Base-by-base conservation (phyloP, 2,888 invertebrate genomes). In the Chaitophorus viminalis region DNA sequence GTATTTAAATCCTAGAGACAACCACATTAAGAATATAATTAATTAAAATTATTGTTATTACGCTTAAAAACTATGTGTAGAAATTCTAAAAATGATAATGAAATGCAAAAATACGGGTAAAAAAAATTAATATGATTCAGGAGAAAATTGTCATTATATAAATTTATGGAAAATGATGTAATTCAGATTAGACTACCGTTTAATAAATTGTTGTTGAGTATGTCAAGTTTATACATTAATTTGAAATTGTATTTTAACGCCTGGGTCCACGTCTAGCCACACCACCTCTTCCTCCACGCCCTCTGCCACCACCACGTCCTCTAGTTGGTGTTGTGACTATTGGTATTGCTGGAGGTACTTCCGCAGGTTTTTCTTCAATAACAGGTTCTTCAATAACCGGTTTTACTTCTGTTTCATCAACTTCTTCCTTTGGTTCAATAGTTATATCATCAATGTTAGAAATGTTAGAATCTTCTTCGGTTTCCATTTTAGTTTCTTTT, bases 391-490 rank as follows among this genome's bases (percentile, higher is more conserved):
- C 68, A 46, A 11, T 11, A 17, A 29, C 70, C 39, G 3, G 31
- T n/a, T 3, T 0, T 14, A 3, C n/a, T 76, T 86, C 86, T n/a
- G 68, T 33, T 29, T 25, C n/a, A 39, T 91, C 91, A 89, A 91
- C 91, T 88, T 91, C 90, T 78, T 91, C 91, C 79, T 91, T 60
- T 4, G 9, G 33, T 52, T 68, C 77, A 78, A 5, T 5, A 3
- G 18, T 4, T 1, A 18, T 70, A 1, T 77, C 65, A 90, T n/a
- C n/a, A n/a, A n/a, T n/a, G n/a, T n/a, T n/a, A n/a, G n/a, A n/a
- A n/a, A 83, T 70, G 46, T 68, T 91, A 60, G 90, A 91, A 70
- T 3, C 8, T 46, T 76, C 65, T 31, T 65, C 29, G 6, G 29
- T 29, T n/a, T n/a, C 68, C 11, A 68, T 4, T 29, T 29, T 0